A percentile compares a stretch with the other conserved stretches of the same genome.
Evolutionary conservation across 2,888 invertebrate genomes (phyloP).

Genomic region (Caenorhabditis sp.): DNA sequence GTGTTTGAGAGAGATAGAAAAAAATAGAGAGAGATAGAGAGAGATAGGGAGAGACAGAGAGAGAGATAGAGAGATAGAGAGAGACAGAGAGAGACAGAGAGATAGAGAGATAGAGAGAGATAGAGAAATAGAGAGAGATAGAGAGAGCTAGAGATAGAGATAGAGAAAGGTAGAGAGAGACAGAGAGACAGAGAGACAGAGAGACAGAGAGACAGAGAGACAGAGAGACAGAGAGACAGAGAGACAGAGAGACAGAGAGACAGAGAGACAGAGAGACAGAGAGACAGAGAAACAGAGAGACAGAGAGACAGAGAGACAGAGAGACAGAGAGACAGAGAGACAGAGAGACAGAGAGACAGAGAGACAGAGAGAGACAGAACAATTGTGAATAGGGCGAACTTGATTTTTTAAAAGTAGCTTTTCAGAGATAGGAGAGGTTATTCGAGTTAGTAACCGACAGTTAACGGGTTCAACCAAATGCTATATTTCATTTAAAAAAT

Average conservation of each 20-base stretch:
- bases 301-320: conserved; percentile 2
- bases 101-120: conserved; percentile 3
- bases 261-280: conserved; percentile 6
- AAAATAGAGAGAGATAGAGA: too few species aligned
- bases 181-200: conserved; percentile 4
- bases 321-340: conserved; percentile 9
- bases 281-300: conserved; percentile 8
- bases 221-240: conserved; percentile 7
- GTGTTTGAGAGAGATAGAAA: too few species aligned
- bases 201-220: conserved; percentile 5
- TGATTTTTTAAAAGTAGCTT: too few species aligned
- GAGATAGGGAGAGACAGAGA: too few species aligned
- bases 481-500: too few species aligned
- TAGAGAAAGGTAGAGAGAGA: conserved; percentile 6
- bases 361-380: neutral
- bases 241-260: conserved; percentile 7
- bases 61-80: too few species aligned
- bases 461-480: too few species aligned
- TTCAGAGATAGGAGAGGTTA: too few species aligned
- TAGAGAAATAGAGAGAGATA: conserved; percentile 3
- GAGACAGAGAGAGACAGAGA: conserved; percentile 5
- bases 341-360: conserved; percentile 4
- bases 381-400: neutral
- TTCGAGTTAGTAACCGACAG: too few species aligned
- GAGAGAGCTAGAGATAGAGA: neutral